phyloP scores from a whole-genome alignment of 2,888 invertebrate genomes.

The Nymphalis c-album region DNA sequence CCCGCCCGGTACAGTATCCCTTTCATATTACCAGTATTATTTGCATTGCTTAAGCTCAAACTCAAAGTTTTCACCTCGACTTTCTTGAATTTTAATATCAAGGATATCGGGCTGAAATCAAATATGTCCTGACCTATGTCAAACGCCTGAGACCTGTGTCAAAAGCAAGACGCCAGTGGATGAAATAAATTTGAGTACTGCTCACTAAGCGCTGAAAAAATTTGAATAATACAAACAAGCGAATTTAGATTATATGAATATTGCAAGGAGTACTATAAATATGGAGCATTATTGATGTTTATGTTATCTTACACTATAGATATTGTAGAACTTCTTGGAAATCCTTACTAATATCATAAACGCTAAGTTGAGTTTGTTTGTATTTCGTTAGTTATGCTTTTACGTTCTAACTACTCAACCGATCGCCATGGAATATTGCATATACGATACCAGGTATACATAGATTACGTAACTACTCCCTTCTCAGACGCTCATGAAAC shows the following conservation, averaged over 20 bases:
- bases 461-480: too few species aligned
- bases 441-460: too few species aligned
- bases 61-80: slow-evolving; percentile 10
- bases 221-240: slow-evolving; percentile 25
- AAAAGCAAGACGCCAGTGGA: slow-evolving; percentile 22
- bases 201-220: slow-evolving; percentile 22
- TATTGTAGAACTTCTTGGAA: too few species aligned
- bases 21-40: neutral
- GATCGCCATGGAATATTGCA: too few species aligned
- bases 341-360: too few species aligned
- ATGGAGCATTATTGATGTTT: neutral
- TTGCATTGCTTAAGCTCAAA: slow-evolving; percentile 10
- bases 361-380: too few species aligned
- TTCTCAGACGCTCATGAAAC: too few species aligned
- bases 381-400: too few species aligned
- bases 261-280: neutral
- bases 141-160: slow-evolving; percentile 25
- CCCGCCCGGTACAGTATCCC: neutral
- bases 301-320: too few species aligned
- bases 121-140: slow-evolving; percentile 35
- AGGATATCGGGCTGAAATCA: slow-evolving; percentile 24
- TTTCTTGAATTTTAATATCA: slow-evolving; percentile 22
- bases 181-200: slow-evolving; percentile 26
- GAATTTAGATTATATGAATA: slow-evolving; percentile 18
- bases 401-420: too few species aligned